phyloP scores from a whole-genome alignment of 2,113 vertebrate genomes.

The Hippopotamus amphibius region DNA sequence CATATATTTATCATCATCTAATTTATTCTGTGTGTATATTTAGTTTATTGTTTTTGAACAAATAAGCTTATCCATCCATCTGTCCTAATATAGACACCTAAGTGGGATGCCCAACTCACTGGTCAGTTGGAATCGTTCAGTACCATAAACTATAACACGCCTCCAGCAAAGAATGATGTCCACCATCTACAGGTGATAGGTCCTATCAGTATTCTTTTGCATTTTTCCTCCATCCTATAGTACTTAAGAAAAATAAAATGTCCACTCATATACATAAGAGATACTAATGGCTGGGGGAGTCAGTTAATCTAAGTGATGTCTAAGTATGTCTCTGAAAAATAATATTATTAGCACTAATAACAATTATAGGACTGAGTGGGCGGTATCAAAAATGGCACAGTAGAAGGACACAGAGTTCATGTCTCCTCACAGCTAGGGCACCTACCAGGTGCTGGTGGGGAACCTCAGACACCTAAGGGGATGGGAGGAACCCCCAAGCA shows the following conservation, averaged over 20 bases:
- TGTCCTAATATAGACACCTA: not conserved
- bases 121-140: not conserved
- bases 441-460: too few species aligned
- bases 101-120: not conserved
- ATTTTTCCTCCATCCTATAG: constrained; percentile 5
- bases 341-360: constrained; percentile 11
- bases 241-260: constrained; percentile 3
- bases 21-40: not conserved
- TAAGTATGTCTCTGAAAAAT: constrained; percentile 25
- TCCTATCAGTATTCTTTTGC: not conserved
- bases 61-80: not conserved
- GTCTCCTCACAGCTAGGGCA: too few species aligned
- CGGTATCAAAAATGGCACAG: too few species aligned
- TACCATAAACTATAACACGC: not conserved
- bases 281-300: constrained; percentile 19
- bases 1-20: constrained; percentile 42
- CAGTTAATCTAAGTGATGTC: not conserved
- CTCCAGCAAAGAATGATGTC: constrained; percentile 12
- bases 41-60: constrained; percentile 32
- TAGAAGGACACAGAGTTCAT: too few species aligned
- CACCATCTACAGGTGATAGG: not conserved
- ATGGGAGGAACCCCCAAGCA: too few species aligned
- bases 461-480: too few species aligned
- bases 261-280: not conserved
- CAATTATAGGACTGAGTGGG: not conserved